Conservation (phyloP, 1,140 invertebrate genomes). For the Scaptomyza pallida region DNA sequence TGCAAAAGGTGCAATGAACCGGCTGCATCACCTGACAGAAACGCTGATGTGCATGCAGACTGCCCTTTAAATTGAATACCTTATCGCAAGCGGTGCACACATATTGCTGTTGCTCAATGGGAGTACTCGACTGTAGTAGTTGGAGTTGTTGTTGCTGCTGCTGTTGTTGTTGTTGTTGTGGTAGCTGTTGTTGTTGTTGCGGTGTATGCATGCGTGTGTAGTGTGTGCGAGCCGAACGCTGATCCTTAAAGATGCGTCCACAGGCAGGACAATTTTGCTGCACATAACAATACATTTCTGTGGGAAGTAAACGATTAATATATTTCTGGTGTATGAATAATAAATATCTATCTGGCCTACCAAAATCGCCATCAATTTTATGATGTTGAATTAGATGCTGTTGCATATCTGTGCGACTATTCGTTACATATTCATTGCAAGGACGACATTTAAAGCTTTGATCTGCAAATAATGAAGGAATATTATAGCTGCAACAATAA, state of each 20-base stretch:
- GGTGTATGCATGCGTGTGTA: slow-evolving; percentile 66
- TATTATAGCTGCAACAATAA: not conserved
- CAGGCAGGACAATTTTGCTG: slow-evolving; percentile 73
- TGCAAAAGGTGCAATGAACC: slow-evolving; percentile 67
- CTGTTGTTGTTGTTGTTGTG: slow-evolving; percentile 9
- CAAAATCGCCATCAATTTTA: slow-evolving; percentile 71
- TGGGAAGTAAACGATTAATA: not conserved
- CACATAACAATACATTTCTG: slow-evolving; percentile 75
- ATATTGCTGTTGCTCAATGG: slow-evolving; percentile 35
- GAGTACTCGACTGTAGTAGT: not conserved
- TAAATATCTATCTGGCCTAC: slow-evolving; percentile 21
- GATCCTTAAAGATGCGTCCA: slow-evolving; percentile 68
- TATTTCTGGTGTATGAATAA: too few species aligned
- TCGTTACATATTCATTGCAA: slow-evolving; percentile 64
- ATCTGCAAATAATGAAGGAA: slow-evolving; percentile 28
- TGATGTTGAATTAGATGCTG: slow-evolving; percentile 68
- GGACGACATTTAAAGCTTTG: slow-evolving; percentile 73
- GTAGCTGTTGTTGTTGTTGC: slow-evolving; percentile 37
- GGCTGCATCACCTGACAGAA: slow-evolving; percentile 62
- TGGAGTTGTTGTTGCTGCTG: slow-evolving; percentile 16
- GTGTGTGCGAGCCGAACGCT: slow-evolving; percentile 63
- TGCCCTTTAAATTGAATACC: slow-evolving; percentile 57
- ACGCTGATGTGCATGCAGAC: slow-evolving; percentile 65
- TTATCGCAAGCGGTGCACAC: slow-evolving; percentile 59
- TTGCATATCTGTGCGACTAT: slow-evolving; percentile 59